phyloP scores from a whole-genome alignment of 35 echinoderm and acorn worm species.

The Ptychodera flava region DNA sequence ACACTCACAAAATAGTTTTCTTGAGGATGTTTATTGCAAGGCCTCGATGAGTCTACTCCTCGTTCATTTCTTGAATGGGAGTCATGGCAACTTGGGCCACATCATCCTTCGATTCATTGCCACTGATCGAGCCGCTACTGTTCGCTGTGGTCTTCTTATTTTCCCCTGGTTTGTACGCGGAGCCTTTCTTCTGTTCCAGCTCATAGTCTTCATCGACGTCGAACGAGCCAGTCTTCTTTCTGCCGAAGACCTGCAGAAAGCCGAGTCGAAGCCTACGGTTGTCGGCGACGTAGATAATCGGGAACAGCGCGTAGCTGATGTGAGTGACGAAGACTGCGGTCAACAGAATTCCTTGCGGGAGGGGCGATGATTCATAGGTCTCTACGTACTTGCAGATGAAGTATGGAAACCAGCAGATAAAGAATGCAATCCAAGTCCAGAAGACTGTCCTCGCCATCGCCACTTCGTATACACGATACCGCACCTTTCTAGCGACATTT shows the following conservation, averaged over 20 bases:
- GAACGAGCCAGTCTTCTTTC: background rate
- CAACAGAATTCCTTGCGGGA: conserved; percentile 21
- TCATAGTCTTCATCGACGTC: background rate
- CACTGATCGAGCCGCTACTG: too few species aligned
- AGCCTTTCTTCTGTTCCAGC: background rate
- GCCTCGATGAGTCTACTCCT: too few species aligned
- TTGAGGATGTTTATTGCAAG: too few species aligned
- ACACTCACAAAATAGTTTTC: too few species aligned
- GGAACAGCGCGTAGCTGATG: conserved; percentile 7
- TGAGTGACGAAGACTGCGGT: conserved; percentile 26
- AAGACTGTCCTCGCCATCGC: conserved; percentile 28
- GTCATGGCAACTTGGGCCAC: too few species aligned
- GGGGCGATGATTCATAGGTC: background rate
- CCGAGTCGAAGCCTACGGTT: background rate
- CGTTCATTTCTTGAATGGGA: too few species aligned
- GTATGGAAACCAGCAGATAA: conserved; percentile 42
- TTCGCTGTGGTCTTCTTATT: too few species aligned
- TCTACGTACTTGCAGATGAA: conserved; percentile 27
- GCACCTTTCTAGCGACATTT: conserved; percentile 14
- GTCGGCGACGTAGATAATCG: background rate
- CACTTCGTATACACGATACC: conserved; percentile 42
- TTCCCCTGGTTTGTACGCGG: background rate
- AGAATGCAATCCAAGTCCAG: conserved; percentile 10
- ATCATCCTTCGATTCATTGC: too few species aligned
- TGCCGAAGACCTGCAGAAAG: background rate